Conservation (phyloP, 2,797 vertebrate species). For the Myotis planiceps region DNA sequence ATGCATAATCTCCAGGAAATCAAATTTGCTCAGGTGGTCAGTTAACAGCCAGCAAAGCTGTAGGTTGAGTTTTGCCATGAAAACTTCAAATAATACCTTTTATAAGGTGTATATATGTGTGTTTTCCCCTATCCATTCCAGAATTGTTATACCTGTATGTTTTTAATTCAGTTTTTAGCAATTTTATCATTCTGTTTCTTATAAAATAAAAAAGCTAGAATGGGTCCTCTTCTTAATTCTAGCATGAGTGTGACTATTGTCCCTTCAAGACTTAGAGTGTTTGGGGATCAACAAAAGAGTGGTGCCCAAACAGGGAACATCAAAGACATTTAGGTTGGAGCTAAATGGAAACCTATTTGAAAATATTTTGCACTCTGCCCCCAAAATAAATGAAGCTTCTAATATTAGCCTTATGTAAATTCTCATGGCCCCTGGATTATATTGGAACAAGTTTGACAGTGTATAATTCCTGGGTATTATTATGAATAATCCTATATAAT, state of each 20-base stretch:
- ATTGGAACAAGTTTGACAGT: accelerated
- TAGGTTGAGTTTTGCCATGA: background rate
- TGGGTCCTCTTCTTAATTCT: too few relatives aligned
- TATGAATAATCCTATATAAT: background rate
- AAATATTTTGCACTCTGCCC: background rate
- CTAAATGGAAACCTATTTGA: background rate
- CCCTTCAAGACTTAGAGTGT: accelerated
- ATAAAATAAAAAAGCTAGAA: background rate
- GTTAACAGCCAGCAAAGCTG: background rate
- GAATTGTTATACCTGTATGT: too few relatives aligned
- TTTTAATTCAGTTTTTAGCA: background rate
- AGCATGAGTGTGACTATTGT: accelerated
- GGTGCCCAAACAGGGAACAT: accelerated
- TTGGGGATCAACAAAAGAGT: background rate
- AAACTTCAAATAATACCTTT: background rate
- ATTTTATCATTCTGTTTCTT: background rate
- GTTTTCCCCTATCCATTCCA: background rate
- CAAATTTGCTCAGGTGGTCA: background rate
- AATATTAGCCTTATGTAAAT: accelerated
- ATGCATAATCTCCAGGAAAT: background rate
- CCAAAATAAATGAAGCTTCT: accelerated
- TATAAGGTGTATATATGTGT: background rate
- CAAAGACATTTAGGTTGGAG: accelerated
- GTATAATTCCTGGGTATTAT: accelerated
- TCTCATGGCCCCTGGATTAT: background rate